Base-by-base conservation (phyloP, 2,888 invertebrate species). In the Periphyllus acericola region DNA sequence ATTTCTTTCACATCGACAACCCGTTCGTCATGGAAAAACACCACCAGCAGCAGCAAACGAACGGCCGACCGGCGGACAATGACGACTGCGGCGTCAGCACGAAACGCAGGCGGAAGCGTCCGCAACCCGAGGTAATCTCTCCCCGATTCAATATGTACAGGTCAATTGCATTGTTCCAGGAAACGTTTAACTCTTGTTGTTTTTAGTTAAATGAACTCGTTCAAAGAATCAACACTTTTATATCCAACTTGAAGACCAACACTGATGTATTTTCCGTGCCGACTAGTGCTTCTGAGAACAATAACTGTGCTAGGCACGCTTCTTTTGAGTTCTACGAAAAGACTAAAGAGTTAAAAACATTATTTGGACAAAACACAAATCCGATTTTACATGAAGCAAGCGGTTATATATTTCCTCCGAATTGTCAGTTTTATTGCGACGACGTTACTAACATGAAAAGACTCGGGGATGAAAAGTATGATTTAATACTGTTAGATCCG, bases 401-500 rank as follows among this genome's bases (percentile, higher is more conserved):
- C 46, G 89, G 89, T 19, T 96, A 52, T 91, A 91, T 96, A 34
- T 93, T 96, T 90, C 97, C 96, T 36, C 91, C 93, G 88, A 92
- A 93, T 76, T 94, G 94, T 89, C 92, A 92, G 91, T 96, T 95
- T 92, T 95, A 92, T 91, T 95, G 95, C 90, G 94, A 94, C 91
- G 93, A 94, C 90, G 93, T 96, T 90, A 92, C 92, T 32, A 92
- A 94, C 89, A 93, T 95, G 0, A 91, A 92, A n/a, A 91, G 93
- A 80, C 92, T 92, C 46, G 92, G 92, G 88, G 92, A 92, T 14
- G 91, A 91, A 88, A 93, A 92, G 89, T 98, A 94, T 93, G 96
- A 98, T 91, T 92, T 98, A 84, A 93, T 99, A 83, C 92, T 98
- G 32, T 93, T 98, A 90, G 99, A 99, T 92, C 99, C 99, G 60